Evolutionary conservation across 2,797 vertebrate genomes (phyloP), one percentile per base, ranked within the genome.

Genomic region (Tiaroga cobitis): DNA sequence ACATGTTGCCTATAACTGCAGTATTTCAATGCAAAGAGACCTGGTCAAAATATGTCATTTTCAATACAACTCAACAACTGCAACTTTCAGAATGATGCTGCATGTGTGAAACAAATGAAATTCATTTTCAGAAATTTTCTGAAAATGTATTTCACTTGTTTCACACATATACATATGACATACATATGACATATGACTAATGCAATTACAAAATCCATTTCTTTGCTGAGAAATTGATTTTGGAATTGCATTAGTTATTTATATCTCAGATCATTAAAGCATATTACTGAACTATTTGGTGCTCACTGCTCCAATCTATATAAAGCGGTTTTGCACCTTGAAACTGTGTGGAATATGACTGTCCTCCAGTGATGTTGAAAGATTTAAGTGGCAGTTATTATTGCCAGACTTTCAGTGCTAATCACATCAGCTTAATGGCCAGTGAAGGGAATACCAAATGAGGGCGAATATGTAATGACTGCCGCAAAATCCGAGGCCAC

Each of bases 221-320:
- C 4, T 49, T 49, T 49, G 74, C 41, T 39, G 87, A 85, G 68
- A 83, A 87, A 87, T 84, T 70, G 59, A 87, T 74, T 73, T 29
- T 68, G 46, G 67, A 76, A 76, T 74, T 68, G 83, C 65, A 89
- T 86, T 86, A 87, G 82, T 73, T 85, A 88, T 91, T 91, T 87
- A 89, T 89, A 90, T 63, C 67, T 10, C 69, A 59, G 46, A 80
- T 76, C 85, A 89, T 84, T 88, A 85, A 83, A 68, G 74, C 43
- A 56, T 72, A 88, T 85, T 84, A 88, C 83, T 87, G 85, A 85
- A 83, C 81, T 82, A 54, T 41, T 79, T 43, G 49, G 8, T 39
- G 68, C 82, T 82, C 41, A 16, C 41, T 49, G 56, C 2, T 54
- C 26, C 68, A 69, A 34, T 49, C 39, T 54, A 43, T 39, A 63